These are phyloP conservation scores for Centropus unirufus DNA, from an alignment of 2,113 vertebrate genomes.

Conservation along the genomic window DNA sequence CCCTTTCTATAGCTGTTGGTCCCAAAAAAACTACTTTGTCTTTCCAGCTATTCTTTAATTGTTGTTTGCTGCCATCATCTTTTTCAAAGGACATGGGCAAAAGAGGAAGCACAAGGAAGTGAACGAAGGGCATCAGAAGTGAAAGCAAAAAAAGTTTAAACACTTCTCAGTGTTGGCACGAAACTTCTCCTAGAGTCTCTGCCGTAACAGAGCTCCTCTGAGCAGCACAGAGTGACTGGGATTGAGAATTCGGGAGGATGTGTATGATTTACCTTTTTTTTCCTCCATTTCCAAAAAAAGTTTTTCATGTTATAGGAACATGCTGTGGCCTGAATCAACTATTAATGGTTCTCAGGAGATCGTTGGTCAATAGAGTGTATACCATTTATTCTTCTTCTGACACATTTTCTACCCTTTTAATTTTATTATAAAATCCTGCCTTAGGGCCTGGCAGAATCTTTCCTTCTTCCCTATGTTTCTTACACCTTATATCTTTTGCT, in stretches of 20 bases:
- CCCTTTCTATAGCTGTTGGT: background rate
- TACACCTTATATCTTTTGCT: background rate
- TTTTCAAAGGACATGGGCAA: background rate
- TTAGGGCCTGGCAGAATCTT: background rate
- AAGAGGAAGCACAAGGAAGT: background rate
- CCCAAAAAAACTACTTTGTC: background rate
- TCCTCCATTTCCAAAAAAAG: background rate
- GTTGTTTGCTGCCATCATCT: background rate
- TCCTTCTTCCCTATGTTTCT: background rate
- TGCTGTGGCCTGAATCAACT: background rate
- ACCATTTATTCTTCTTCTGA: background rate
- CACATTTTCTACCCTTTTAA: background rate
- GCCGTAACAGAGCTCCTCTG: background rate
- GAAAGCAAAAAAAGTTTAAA: background rate
- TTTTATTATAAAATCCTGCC: background rate
- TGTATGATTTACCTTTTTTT: background rate
- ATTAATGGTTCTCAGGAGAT: background rate
- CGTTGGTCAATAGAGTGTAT: background rate
- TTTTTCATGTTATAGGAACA: background rate
- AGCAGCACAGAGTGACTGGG: background rate
- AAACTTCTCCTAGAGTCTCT: background rate
- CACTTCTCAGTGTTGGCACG: background rate
- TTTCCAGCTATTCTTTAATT: background rate
- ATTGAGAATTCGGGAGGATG: background rate
- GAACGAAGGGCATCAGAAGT: background rate